Percentiles rank a stretch among this genome's conserved stretches.
These are phyloP conservation scores for Andrena hattorfiana DNA, from an alignment of 2,888 invertebrate species.

Conservation along the genomic window DNA sequence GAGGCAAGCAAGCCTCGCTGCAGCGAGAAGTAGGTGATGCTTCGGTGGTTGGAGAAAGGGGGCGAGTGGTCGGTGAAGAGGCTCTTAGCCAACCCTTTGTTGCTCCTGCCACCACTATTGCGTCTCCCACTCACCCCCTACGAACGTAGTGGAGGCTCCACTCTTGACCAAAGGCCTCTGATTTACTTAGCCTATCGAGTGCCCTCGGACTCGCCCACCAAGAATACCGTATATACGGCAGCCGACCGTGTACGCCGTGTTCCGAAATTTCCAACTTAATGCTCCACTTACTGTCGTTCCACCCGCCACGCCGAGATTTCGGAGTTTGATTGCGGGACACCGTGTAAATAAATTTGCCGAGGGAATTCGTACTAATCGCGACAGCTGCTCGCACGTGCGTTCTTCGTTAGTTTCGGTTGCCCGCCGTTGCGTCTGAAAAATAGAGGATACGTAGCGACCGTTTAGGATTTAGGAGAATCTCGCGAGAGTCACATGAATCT, in stretches of 20 bases:
- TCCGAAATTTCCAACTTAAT: slow-evolving; percentile 63
- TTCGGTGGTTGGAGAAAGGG: slow-evolving; percentile 74
- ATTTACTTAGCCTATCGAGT: slow-evolving; percentile 83
- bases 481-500: not conserved
- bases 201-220: slow-evolving; percentile 78
- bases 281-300: slow-evolving; percentile 50
- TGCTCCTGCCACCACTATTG: slow-evolving; percentile 76
- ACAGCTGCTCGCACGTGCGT: not conserved
- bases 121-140: slow-evolving; percentile 32
- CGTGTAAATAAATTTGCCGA: slow-evolving; percentile 36
- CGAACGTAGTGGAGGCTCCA: slow-evolving; percentile 50
- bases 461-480: slow-evolving; percentile 2
- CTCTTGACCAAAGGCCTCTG: slow-evolving; percentile 80
- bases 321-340: slow-evolving; percentile 17
- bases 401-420: not conserved
- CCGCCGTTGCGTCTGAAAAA: too few relatives aligned
- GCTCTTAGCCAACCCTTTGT: slow-evolving; percentile 84
- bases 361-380: not conserved
- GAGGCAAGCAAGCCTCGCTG: slow-evolving; percentile 75
- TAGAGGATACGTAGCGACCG: too few relatives aligned
- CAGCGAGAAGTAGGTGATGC: slow-evolving; percentile 68
- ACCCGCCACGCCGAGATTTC: slow-evolving; percentile 29
- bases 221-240: slow-evolving; percentile 67
- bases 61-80: slow-evolving; percentile 79
- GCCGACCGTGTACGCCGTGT: slow-evolving; percentile 26